Evolutionary conservation across 92 coral and sea anemone genomes (phyloP), one percentile per base, ranked within the genome.

Genomic region (Scolanthus callimorphus): DNA sequence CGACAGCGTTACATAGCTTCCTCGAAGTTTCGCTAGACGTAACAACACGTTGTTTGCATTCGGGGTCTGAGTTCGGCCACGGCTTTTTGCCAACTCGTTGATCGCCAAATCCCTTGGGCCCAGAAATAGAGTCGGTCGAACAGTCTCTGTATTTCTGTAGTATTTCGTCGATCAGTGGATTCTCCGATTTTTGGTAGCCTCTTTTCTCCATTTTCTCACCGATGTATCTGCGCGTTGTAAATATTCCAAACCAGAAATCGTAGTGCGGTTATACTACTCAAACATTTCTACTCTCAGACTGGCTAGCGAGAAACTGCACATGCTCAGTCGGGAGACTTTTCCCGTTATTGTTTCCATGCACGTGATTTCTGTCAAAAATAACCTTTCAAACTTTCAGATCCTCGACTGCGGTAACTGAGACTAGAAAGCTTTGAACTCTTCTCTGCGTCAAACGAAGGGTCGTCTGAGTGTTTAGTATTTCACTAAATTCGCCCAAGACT

Each of bases 51-150:
- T 80, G 95, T 69, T 85, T 89, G 55, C 67, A 70, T 38, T 54
- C 67, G 29, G 50, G 57, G 81, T 74, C 81, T 53, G 82, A 9
- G 20, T 45, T 15, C 25, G 60, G 23, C 66, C 59, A 57, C 13
- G 79, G 70, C 81, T 59, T 54, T 65, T 64, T 41, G 72, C 57
- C 67, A 59, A 48, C 38, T 29, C 41, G n/a, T 34, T 49, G 65
- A 38, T 68, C 75, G 57, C 64, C 57, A 47, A 94, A 73, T 29
- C 90, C 97, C 50, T 81, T 81, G 11, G 99, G 99, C 0, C 99
- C 99, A 12, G 99, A 84, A 30, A 94, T 94, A 27, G 99, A 94
- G 57, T 94, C 99, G 29, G 89, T 90, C 24, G 99, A 94, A 52
- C 96, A 85, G 65, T 94, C 99, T 23, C 99, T 74, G 60, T 94